Base-by-base conservation (phyloP, 1,140 invertebrate species). In the Argopecten irradians region DNA sequence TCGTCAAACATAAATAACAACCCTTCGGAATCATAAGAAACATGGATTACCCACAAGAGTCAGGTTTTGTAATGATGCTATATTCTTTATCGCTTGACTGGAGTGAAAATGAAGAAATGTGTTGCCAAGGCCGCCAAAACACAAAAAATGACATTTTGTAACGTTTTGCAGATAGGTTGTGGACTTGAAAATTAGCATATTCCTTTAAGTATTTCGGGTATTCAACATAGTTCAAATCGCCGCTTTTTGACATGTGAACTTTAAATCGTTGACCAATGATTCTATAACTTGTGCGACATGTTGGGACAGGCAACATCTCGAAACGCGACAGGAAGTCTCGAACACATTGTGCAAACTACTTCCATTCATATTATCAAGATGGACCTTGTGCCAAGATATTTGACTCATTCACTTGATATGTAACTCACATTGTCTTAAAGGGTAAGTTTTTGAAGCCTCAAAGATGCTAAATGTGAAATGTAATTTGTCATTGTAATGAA, bases 251-350 rank as follows among this genome's bases (percentile, higher is more conserved):
- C 55, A 3, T 3, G n/a, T 28, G n/a, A 71, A 28, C 55, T 71
- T 71, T 71, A 71, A 71, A 71, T 71, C 5, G 22, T 71, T 28
- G 55, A 7, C 55, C 55, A 71, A 71, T 71, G 55, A 71, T 71
- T 71, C 22, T 28, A 28, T 16, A 71, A 71, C 55, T 71, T 71
- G 1, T 0, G n/a, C 28, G 55, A 71, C 55, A 71, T 71, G 55
- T 71, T 71, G 55, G 16, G 55, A 71, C 55, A 71, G 55, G 55
- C 55, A 71, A 71, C 55, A n/a, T 71, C 55, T 71, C 55, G 55
- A 71, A 71, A 71, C 55, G 55, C 55, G 22, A 71, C 55, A 71
- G 55, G 55, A 71, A 71, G 55, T 71, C 55, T 71, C 55, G 55
- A 71, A 71, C 55, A n/a, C 55, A 71, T 71, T 71, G 55, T 71